phyloP scores from a whole-genome alignment of 1,140 invertebrate genomes.

The Asobara japonica region DNA sequence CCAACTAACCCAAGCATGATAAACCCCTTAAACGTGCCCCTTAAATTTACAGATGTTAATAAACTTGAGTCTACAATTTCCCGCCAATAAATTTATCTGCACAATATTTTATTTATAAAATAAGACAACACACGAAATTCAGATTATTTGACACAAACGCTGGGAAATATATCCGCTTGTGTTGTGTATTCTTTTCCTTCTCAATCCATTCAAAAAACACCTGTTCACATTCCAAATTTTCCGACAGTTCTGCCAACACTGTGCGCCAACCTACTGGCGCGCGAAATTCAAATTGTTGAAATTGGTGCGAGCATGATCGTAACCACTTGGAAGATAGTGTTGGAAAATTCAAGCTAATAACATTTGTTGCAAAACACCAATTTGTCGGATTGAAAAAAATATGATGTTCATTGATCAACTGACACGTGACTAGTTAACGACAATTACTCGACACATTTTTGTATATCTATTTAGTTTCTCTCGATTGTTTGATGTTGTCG shows the following conservation, averaged over 20 bases:
- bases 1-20: conserved; percentile 7
- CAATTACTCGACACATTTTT: too few species aligned
- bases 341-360: too few species aligned
- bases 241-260: conserved; percentile 70
- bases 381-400: too few species aligned
- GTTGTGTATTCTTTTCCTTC: conserved; percentile 18
- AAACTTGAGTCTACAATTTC: too few species aligned
- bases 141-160: neutral
- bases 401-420: too few species aligned
- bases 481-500: too few species aligned
- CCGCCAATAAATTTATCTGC: too few species aligned
- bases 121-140: neutral
- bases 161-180: neutral
- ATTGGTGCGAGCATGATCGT: neutral
- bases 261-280: conserved; percentile 14
- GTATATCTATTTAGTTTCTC: too few species aligned
- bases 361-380: too few species aligned
- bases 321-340: neutral
- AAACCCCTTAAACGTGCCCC: neutral
- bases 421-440: too few species aligned
- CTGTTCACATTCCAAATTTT: conserved; percentile 73
- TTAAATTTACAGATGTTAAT: too few species aligned
- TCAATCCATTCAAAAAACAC: conserved; percentile 72
- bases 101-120: too few species aligned
- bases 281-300: conserved; percentile 17